Percentiles rank a stretch among this genome's conserved stretches.
phyloP scores from a whole-genome alignment of 2,113 vertebrate species.

The Neotragus pygmaeus region DNA sequence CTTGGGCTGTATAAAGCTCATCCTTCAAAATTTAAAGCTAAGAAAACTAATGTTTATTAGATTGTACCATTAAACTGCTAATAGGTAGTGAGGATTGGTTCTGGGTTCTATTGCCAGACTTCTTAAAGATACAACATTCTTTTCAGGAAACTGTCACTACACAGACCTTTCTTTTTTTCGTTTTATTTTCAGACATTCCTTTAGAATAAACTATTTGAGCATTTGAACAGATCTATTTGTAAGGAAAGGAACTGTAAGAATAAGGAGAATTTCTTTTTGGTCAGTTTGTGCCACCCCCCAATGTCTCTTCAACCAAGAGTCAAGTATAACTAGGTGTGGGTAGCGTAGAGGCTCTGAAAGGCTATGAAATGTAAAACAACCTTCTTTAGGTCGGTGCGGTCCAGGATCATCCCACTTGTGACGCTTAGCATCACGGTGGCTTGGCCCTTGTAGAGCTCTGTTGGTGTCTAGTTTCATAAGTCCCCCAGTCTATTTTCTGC shows the following conservation, averaged over 20 bases:
- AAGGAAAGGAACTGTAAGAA: neutral
- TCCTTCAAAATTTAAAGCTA: conserved; percentile 6
- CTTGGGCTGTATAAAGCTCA: neutral
- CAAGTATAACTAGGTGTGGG: neutral
- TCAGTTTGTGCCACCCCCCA: neutral
- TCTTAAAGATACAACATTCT: neutral
- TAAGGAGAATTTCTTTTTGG: neutral
- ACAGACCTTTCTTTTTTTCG: neutral
- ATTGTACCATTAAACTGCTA: neutral
- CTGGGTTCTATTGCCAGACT: neutral
- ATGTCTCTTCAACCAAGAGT: neutral
- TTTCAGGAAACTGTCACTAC: neutral
- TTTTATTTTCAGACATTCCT: neutral
- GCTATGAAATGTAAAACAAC: neutral
- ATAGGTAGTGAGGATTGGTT: neutral
- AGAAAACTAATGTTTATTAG: neutral
- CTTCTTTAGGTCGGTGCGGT: neutral
- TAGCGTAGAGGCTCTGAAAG: neutral
- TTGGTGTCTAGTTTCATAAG: neutral
- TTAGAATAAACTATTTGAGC: neutral
- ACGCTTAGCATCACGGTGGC: neutral
- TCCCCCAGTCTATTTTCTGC: neutral
- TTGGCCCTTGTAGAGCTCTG: too few relatives aligned
- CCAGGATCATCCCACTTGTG: neutral
- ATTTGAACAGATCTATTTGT: neutral